Conservation (phyloP, 2,113 vertebrate species). For the Mesoclemmys tuberculata region DNA sequence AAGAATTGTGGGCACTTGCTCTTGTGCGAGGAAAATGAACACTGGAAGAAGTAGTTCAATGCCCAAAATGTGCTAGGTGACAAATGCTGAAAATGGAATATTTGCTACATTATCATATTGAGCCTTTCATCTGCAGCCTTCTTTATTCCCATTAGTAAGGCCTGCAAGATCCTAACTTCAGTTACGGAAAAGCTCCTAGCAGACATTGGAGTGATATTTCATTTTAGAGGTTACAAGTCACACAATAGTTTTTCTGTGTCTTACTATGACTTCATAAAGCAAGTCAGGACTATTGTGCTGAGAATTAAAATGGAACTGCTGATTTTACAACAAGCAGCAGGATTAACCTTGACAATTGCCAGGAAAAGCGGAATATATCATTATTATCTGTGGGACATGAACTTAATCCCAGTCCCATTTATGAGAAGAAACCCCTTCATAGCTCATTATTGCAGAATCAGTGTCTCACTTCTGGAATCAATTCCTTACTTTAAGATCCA, state of each 20-base stretch:
- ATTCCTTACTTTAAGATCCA: not conserved
- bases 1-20: not conserved
- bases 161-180: not conserved
- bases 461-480: not conserved
- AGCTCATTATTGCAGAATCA: not conserved
- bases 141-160: not conserved
- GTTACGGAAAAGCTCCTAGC: not conserved
- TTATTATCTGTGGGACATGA: not conserved
- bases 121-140: not conserved
- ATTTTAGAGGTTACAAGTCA: not conserved
- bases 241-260: not conserved
- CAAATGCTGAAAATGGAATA: not conserved
- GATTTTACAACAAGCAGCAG: not conserved
- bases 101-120: not conserved
- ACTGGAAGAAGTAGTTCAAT: not conserved
- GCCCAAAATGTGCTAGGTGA: accelerated
- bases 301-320: not conserved
- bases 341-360: not conserved
- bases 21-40: not conserved
- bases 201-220: not conserved
- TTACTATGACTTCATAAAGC: not conserved
- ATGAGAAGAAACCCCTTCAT: not conserved
- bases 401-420: not conserved
- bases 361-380: not conserved
- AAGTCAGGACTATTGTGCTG: not conserved